Percentiles rank a stretch among this genome's conserved stretches.
These are phyloP conservation scores for Spea multiplicata DNA, from an alignment of 2,113 vertebrate genomes.

Conservation along the genomic window DNA sequence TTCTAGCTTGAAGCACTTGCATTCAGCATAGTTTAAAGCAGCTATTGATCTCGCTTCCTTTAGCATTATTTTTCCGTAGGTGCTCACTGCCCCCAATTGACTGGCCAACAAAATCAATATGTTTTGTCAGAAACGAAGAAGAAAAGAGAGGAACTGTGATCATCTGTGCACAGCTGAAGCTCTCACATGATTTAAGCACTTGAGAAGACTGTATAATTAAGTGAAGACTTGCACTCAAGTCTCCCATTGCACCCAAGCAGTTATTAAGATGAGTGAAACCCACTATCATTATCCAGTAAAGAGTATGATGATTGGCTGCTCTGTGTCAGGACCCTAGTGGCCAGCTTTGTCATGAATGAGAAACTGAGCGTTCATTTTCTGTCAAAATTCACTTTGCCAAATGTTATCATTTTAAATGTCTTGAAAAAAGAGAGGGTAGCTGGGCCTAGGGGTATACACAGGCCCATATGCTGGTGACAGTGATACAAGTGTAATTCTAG, in stretches of 20 bases:
- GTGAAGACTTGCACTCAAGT: conserved; percentile 52
- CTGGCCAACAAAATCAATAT: conserved; percentile 47
- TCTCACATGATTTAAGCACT: conserved; percentile 59
- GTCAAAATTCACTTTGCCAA: conserved; percentile 85
- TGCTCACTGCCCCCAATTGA: conserved; percentile 26
- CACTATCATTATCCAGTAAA: conserved; percentile 82
- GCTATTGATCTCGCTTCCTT: conserved; percentile 27
- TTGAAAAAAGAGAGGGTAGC: conserved; percentile 79
- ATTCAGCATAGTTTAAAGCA: neutral
- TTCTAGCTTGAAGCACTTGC: neutral
- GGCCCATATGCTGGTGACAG: conserved; percentile 91
- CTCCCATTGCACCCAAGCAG: conserved; percentile 57
- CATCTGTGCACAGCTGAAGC: conserved; percentile 48
- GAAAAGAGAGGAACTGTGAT: conserved; percentile 7
- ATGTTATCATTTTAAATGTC: conserved; percentile 93
- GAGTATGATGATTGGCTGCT: conserved; percentile 76
- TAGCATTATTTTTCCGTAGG: conserved; percentile 22
- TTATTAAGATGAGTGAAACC: conserved; percentile 69
- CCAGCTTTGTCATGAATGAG: conserved; percentile 72
- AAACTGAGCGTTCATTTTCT: conserved; percentile 81
- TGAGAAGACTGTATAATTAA: conserved; percentile 70
- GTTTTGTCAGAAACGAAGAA: neutral
- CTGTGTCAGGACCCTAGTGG: conserved; percentile 77
- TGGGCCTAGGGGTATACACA: conserved; percentile 92
- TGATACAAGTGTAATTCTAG: conserved; percentile 96